A percentile compares a stretch with the other conserved stretches of the same genome.
Evolutionary conservation across 2,113 vertebrate genomes (phyloP).

Genomic region (Tyrannus savana): DNA sequence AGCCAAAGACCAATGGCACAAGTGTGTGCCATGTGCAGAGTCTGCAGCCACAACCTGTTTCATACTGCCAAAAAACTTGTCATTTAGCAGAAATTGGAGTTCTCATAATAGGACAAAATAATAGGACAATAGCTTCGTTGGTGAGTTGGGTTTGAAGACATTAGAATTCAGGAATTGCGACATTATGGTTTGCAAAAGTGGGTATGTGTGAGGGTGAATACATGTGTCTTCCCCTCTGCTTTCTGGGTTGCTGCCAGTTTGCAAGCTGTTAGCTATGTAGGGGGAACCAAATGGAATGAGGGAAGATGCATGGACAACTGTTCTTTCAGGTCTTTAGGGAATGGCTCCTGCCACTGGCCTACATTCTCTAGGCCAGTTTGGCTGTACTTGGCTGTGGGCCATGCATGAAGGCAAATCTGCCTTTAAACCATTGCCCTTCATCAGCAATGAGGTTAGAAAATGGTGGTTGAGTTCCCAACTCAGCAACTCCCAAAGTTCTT

Average conservation of each 20-base stretch:
- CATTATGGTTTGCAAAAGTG: neutral
- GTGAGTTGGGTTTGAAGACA: neutral
- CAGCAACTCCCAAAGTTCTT: neutral
- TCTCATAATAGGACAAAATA: neutral
- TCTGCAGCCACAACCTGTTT: neutral
- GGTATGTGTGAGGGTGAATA: neutral
- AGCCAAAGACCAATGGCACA: neutral
- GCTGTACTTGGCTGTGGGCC: neutral
- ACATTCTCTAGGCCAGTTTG: neutral
- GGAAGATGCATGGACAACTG: neutral
- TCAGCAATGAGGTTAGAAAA: neutral
- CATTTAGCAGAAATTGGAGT: neutral
- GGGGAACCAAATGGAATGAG: neutral
- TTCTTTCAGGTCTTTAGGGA: conserved; percentile 15
- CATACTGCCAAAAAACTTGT: neutral
- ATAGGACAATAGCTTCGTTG: neutral
- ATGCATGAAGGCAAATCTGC: neutral
- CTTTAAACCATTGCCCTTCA: neutral
- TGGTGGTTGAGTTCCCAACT: fast-evolving
- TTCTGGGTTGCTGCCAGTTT: conserved; percentile 38
- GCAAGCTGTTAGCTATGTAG: conserved; percentile 20
- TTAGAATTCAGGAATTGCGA: neutral
- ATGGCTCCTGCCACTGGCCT: neutral
- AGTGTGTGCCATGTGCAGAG: neutral
- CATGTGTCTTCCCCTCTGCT: neutral